Base-by-base conservation (phyloP, 2,797 vertebrate genomes). In the Acanthornis magna region DNA sequence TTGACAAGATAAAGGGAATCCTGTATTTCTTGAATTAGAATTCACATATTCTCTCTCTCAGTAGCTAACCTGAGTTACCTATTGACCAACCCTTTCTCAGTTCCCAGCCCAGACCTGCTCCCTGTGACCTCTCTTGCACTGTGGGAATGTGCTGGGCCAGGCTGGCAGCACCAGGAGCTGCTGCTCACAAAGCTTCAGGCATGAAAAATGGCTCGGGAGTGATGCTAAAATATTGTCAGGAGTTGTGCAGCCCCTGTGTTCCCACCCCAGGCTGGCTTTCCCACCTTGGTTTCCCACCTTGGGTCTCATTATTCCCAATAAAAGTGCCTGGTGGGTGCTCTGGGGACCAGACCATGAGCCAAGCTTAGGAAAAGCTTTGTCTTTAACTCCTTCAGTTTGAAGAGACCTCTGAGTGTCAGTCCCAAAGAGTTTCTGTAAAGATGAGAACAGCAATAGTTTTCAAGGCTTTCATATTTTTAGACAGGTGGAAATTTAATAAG, bases 121-220 rank as follows among this genome's bases (percentile, higher is more conserved):
- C n/a, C 62, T 22, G 36, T 13, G 14, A 4, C 45, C 71, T 45
- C 57, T n/a, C 40, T 55, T 10, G 32, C 5, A 1, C 38, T 0
- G 11, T 14, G 62, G 40, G 55, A 5, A 23, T 19, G 54, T 38
- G 23, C 54, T 27, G 53, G 47, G 47, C 82, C 10, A 9, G 38
- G n/a, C 54, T 76, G 83, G 55, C 72, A 85, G 83, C 63, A 25
- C 63, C 47, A 8, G 67, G 27, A 76, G 45, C 20, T 45, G 55
- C 62, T 76, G 36, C 21, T 65, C 61, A 26, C 62, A 53, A 4
- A 55, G 42, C 54, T 27, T 7, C 2, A 2, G 61, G n/a, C 21
- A 7, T 29, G 5, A n/a, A 26, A 68, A 68, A 16, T 2, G 1
- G 6, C 66, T 67, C 19, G 0, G 15, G 62, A 30, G 5, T 5